These are phyloP conservation scores for Actinemys pallida DNA, from an alignment of 2,113 vertebrate genomes.

Conservation along the genomic window DNA sequence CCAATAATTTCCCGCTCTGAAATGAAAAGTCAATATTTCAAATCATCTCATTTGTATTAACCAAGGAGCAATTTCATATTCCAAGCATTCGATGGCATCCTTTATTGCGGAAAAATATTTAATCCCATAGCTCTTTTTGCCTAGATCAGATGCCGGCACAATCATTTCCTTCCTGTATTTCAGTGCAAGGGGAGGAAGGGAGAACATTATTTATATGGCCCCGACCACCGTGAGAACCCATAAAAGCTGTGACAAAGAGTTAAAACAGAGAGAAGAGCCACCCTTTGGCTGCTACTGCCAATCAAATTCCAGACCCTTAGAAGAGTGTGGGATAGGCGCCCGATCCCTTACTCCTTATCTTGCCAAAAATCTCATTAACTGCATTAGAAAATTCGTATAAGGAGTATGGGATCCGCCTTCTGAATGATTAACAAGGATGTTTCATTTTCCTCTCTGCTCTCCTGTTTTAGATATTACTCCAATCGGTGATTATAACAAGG, in stretches of 20 bases:
- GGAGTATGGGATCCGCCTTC: neutral
- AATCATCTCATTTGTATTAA: neutral
- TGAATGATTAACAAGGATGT: neutral
- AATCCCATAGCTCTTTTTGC: neutral
- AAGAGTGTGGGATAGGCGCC: neutral
- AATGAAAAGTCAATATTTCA: rapidly evolving
- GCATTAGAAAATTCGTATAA: neutral
- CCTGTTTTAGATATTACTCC: neutral
- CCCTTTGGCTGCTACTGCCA: neutral
- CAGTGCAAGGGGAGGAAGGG: neutral
- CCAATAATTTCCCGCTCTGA: neutral
- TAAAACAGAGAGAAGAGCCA: neutral
- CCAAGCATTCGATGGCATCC: neutral
- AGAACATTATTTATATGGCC: neutral
- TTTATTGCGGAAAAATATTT: neutral
- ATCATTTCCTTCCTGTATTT: neutral
- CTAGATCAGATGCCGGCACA: neutral
- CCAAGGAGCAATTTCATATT: neutral
- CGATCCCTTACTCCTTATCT: neutral
- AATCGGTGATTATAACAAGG: neutral
- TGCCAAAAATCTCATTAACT: neutral
- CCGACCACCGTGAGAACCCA: neutral
- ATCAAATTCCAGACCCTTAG: too few relatives aligned
- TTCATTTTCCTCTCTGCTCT: neutral
- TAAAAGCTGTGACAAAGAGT: neutral